Conservation (phyloP, 2,113 vertebrate species). For the Cynopterus brachyotis region DNA sequence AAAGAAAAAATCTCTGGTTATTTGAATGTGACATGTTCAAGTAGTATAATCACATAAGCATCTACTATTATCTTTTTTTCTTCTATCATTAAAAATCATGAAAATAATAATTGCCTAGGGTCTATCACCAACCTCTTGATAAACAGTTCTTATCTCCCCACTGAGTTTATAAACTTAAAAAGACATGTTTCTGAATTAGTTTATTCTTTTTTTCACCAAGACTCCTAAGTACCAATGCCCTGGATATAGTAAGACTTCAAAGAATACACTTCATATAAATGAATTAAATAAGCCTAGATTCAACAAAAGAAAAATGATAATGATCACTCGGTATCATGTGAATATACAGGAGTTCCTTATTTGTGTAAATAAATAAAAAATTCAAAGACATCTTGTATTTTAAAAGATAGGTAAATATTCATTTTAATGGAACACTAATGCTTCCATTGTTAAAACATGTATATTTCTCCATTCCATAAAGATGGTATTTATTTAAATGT, state of each 20-base stretch:
- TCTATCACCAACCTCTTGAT: background rate
- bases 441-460: background rate
- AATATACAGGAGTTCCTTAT: background rate
- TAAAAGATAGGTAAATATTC: background rate
- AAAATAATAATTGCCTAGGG: background rate
- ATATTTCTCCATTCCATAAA: background rate
- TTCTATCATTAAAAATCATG: background rate
- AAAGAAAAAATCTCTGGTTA: background rate
- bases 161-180: background rate
- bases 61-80: background rate
- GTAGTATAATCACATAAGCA: background rate
- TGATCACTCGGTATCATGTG: background rate
- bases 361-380: background rate
- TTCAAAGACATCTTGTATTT: background rate
- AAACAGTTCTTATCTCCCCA: background rate
- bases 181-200: background rate
- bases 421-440: background rate
- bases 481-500: background rate
- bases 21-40: background rate
- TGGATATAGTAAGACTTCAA: background rate
- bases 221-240: background rate
- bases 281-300: background rate
- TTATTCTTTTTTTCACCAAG: conserved; percentile 7
- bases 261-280: background rate
- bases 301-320: background rate